Base-by-base conservation (phyloP, 1,140 invertebrate genomes). In the Microplitis mediator region DNA sequence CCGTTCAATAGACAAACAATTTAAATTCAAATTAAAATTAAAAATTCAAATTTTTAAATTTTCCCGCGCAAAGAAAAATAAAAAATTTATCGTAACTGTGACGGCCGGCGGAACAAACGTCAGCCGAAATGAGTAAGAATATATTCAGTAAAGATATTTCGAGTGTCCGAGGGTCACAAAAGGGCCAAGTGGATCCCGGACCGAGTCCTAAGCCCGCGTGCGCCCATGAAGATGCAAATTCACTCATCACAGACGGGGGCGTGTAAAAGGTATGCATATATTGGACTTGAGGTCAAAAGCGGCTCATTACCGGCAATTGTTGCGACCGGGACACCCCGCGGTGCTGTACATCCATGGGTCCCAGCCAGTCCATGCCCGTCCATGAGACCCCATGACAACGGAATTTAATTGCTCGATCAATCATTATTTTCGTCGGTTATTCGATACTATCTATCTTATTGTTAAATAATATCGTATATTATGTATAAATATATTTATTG, bases 241-340 rank as follows among this genome's bases (percentile, higher is more conserved):
- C 32, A 54, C 23, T 32, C 50, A 50, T 52, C 51, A 35, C 11
- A 54, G 65, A 52, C 51, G 65, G 65, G 65, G 65, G 65, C 65
- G 65, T 67, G 65, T 67, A 52, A 51, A 62, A 62, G 35, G 60
- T 62, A 67, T 32, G 32, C 5, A 36, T 14, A 54, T 13, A 79
- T 45, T 45, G 39, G 39, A 45, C 39, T 45, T 80, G 77, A 79
- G 76, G 76, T 76, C 78, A 74, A 75, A 77, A 79, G 78, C 80
- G 80, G 83, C 83, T 86, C 84, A 86, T 86, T 86, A 86, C 82
- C 81, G 79, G 81, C 84, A 84, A 86, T 86, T 85, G 84, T 86
- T 82, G 80, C 74, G 77, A 77, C 78, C 71, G 80, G 77, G 39
- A 45, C 80, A 78, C 79, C 84, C 84, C 79, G 81, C 73, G 73